Evolutionary conservation across 1,140 invertebrate species (phyloP).

Genomic region (Polyergus mexicanus): DNA sequence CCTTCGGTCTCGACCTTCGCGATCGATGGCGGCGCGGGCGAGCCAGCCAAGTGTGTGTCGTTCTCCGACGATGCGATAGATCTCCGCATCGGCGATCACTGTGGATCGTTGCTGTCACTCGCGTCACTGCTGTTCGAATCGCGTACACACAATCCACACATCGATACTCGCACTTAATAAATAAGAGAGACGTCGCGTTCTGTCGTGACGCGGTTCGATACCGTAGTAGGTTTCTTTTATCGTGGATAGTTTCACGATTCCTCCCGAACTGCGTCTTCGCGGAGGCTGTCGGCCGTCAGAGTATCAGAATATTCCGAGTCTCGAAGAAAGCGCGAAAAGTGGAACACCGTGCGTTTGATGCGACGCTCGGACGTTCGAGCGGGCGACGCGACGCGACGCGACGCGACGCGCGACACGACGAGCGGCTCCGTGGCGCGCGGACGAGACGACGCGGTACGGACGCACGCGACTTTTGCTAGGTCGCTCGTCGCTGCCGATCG

Average conservation of each 20-base stretch:
- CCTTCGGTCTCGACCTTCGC: slow-evolving; percentile 65
- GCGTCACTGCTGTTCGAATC: slow-evolving; percentile 35
- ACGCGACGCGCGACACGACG: slow-evolving; percentile 41
- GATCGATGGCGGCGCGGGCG: slow-evolving; percentile 64
- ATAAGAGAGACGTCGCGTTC: not conserved
- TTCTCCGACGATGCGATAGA: not conserved
- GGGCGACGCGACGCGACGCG: slow-evolving; percentile 38
- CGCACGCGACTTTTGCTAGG: slow-evolving; percentile 43
- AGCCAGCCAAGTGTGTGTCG: slow-evolving; percentile 22
- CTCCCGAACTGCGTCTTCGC: not conserved
- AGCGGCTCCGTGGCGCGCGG: not conserved
- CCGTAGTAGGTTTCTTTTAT: not conserved
- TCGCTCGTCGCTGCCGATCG: slow-evolving; percentile 47
- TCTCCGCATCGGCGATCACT: not conserved
- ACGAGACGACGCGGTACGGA: not conserved
- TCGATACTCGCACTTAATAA: not conserved
- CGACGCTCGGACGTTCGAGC: slow-evolving; percentile 23
- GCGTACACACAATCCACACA: not conserved
- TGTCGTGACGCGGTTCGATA: not conserved
- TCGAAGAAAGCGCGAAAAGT: slow-evolving; percentile 14
- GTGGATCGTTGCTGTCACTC: slow-evolving; percentile 46
- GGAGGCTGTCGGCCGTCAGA: not conserved
- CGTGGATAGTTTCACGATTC: not conserved
- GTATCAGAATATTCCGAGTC: not conserved
- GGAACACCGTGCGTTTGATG: slow-evolving; percentile 9